Percentiles rank a stretch among this genome's conserved stretches.
Evolutionary conservation across 92 coral and sea anemone species (phyloP).

Genomic region (Umimayanthus kanabou): DNA sequence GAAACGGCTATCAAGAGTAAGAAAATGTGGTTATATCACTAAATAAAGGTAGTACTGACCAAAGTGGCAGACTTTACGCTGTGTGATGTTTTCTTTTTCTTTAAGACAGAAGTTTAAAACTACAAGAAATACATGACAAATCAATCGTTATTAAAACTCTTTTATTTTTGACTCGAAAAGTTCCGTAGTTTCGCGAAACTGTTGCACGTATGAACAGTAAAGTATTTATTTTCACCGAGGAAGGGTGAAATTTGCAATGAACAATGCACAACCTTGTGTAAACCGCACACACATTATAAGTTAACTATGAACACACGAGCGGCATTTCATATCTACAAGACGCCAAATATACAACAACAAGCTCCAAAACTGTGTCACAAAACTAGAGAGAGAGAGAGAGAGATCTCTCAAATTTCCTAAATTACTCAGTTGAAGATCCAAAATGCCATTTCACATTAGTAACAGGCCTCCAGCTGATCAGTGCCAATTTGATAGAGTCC

Average conservation of each 20-base stretch:
- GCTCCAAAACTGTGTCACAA: background rate
- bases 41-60: too few species aligned
- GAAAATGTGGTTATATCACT: too few species aligned
- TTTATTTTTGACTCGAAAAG: background rate
- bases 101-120: background rate
- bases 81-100: background rate
- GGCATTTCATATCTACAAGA: background rate
- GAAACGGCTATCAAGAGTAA: too few species aligned
- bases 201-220: too few species aligned
- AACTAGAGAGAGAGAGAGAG: background rate
- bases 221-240: background rate
- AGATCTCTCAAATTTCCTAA: background rate
- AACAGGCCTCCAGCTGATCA: too few species aligned
- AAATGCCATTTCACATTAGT: too few species aligned
- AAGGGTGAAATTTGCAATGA: too few species aligned
- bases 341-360: background rate
- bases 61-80: too few species aligned
- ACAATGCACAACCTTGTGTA: background rate
- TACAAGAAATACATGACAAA: background rate
- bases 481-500: too few species aligned
- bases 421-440: too few species aligned
- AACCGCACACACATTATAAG: background rate
- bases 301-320: background rate
- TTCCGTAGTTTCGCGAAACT: background rate
- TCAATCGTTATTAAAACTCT: background rate